phyloP scores from a whole-genome alignment of 2,113 vertebrate genomes.

The Plestiodon gilberti region DNA sequence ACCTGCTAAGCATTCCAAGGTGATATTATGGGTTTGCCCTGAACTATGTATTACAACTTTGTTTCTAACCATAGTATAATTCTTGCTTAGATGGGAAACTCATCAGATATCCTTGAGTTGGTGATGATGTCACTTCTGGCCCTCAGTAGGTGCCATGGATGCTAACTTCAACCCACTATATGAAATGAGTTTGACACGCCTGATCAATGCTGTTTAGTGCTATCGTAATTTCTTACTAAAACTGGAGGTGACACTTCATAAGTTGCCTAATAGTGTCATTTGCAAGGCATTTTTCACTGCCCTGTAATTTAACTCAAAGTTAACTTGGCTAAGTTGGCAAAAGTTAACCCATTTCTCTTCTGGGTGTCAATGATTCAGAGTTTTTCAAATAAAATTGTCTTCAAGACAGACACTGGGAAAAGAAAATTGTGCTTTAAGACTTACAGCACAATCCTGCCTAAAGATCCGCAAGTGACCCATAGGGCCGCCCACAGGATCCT shows the following conservation, averaged over 20 bases:
- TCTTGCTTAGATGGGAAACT: background rate
- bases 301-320: background rate
- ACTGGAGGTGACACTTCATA: background rate
- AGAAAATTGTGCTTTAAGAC: background rate
- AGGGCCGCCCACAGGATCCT: no score
- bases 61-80: background rate
- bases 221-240: background rate
- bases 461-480: no score
- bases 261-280: background rate
- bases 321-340: no score
- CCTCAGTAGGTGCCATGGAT: no score
- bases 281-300: background rate
- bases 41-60: slow-evolving; percentile 25
- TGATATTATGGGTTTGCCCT: slow-evolving; percentile 73
- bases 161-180: background rate
- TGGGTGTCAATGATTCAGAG: background rate
- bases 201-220: background rate
- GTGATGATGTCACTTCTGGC: no score
- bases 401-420: background rate
- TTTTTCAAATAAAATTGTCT: background rate
- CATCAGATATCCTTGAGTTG: background rate
- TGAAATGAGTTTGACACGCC: background rate
- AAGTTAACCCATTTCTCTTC: background rate
- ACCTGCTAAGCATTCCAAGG: slow-evolving; percentile 98
- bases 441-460: background rate